phyloP scores from a whole-genome alignment of 2,113 vertebrate species.

The Trinectes maculatus region DNA sequence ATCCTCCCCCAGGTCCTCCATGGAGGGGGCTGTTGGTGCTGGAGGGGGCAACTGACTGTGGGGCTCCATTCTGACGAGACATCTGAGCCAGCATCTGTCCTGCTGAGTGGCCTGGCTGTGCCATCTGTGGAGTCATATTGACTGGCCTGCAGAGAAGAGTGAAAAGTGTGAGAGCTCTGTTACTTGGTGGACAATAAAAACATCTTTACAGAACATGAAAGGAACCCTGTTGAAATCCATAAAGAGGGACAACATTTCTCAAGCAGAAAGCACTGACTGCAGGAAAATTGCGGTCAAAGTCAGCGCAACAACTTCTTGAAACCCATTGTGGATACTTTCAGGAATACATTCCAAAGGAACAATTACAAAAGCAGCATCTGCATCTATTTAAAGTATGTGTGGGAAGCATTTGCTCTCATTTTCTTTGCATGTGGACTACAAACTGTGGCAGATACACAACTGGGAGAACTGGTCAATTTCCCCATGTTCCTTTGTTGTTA shows the following conservation, averaged over 20 bases:
- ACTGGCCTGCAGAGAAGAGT: conserved; percentile 75
- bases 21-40: conserved; percentile 74
- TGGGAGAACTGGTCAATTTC: not conserved
- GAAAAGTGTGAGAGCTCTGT: not conserved
- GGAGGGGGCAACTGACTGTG: conserved; percentile 68
- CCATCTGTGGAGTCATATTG: conserved; percentile 82
- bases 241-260: not conserved
- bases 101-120: conserved; percentile 81
- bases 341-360: not conserved
- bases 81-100: conserved; percentile 92
- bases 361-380: conserved; percentile 9
- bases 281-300: not conserved
- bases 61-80: conserved; percentile 86
- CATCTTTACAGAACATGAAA: not conserved
- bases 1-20: conserved; percentile 62
- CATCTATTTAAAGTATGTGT: not conserved
- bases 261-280: too few species aligned
- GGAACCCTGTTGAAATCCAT: not conserved
- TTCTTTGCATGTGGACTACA: not conserved
- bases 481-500: not conserved
- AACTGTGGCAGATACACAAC: conserved; percentile 1
- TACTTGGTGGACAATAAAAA: not conserved
- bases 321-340: not conserved
- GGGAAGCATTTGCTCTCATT: not conserved
- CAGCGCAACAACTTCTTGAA: not conserved